Base-by-base conservation (phyloP, 2,888 invertebrate species). In the Gasteruption jaculator region DNA sequence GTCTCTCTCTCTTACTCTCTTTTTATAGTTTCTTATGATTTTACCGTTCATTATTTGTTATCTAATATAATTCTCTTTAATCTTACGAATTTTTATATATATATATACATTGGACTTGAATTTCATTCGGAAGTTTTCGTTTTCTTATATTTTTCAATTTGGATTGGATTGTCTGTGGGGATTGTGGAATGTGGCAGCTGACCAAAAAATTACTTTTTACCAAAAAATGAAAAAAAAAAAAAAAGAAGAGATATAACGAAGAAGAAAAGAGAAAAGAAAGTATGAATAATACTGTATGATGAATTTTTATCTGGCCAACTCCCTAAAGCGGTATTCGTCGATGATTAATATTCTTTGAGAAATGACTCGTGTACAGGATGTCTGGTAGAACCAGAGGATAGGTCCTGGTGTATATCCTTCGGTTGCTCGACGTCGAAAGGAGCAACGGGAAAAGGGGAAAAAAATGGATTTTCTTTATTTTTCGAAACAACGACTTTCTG, bases 131-230 rank as follows among this genome's bases (percentile, higher is more conserved):
- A 33, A 24, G 22, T 33, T 34, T 29, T 26, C 38, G 15, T n/a
- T 43, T 22, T 37, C 18, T 29, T 18, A 40, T 46, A 43, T 41
- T 40, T 47, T 50, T 50, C 42, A 8, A 20, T 32, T 60, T 61
- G 58, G 55, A 63, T 63, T 66, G 68, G 68, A 71, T 70, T 70
- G 69, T 70, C 69, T 70, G 68, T 68, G 68, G 66, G 62, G 60
- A 64, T 65, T 65, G 65, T 63, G 64, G 63, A 65, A 63, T 65
- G 63, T 65, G 63, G 61, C 63, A 60, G 54, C 49, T 52, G 41
- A 37, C 12, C 16, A 15, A 15, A 35, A 37, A 32, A 31, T 33
- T 26, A 29, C 32, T 34, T 40, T 31, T 27, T 31, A 25, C 37
- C 24, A 36, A 22, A 50, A 53, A 54, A 47, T 46, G 49, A 53